phyloP scores from a whole-genome alignment of 2,888 invertebrate genomes.

The Tenthredo notha region DNA sequence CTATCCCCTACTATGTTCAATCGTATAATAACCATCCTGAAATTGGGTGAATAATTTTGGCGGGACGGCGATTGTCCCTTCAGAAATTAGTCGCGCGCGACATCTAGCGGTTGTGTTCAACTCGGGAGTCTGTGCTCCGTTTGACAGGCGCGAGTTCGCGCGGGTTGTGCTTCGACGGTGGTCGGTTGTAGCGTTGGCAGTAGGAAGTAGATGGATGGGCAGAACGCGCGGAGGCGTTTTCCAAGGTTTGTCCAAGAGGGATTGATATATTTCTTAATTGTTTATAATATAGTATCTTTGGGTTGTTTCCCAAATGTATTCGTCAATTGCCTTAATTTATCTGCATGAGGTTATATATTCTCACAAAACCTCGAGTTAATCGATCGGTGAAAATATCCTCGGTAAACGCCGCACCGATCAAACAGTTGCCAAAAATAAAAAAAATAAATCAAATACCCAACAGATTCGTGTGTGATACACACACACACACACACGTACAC shows the following conservation, averaged over 20 bases:
- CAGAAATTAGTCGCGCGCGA: neutral
- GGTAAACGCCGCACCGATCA: constrained; percentile 20
- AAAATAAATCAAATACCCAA: neutral
- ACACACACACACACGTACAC: neutral
- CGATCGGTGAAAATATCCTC: constrained; percentile 2
- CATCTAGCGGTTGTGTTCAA: constrained; percentile 3
- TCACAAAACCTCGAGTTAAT: neutral
- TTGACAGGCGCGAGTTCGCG: constrained; percentile 32
- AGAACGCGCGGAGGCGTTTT: constrained; percentile 48
- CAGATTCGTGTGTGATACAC: neutral
- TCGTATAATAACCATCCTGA: neutral
- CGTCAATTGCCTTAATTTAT: neutral
- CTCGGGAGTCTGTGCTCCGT: neutral
- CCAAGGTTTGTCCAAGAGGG: constrained; percentile 46
- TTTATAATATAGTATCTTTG: neutral
- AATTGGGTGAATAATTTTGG: constrained; percentile 34
- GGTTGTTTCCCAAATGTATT: neutral
- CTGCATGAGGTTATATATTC: neutral
- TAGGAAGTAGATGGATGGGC: constrained; percentile 37
- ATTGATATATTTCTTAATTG: neutral
- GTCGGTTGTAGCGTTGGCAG: constrained; percentile 31
- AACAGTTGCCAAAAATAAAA: constrained; percentile 15
- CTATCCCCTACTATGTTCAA: neutral
- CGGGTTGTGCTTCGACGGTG: constrained; percentile 40
- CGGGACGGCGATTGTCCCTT: neutral